Evolutionary conservation across 1,140 invertebrate species (phyloP).

Genomic region (Leptopilina clavipes): DNA sequence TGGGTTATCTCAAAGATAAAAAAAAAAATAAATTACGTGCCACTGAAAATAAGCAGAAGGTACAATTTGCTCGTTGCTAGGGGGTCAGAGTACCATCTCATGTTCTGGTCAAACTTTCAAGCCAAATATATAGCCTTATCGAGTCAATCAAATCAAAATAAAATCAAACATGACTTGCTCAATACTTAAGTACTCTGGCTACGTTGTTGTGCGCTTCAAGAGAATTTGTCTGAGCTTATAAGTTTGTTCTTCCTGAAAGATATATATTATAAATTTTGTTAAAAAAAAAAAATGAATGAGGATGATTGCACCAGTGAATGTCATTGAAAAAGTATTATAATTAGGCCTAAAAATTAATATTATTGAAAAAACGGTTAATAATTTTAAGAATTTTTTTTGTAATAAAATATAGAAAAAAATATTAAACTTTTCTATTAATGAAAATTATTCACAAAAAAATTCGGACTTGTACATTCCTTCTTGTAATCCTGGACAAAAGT

Average conservation of each 20-base stretch:
- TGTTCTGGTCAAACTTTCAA: constrained; percentile 56
- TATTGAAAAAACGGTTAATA: no score
- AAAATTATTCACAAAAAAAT: no score
- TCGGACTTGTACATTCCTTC: no score
- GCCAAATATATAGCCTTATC: constrained; percentile 58
- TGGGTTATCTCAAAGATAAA: not conserved
- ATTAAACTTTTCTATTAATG: no score
- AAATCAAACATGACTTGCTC: constrained; percentile 45
- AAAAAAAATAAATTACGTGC: not conserved
- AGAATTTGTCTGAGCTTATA: not conserved
- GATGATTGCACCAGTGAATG: not conserved
- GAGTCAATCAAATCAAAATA: constrained; percentile 37
- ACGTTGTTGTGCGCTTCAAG: not conserved
- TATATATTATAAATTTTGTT: no score
- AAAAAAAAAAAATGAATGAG: no score
- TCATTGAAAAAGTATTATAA: no score
- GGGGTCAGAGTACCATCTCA: constrained; percentile 29
- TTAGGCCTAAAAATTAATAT: no score
- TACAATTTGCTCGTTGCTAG: constrained; percentile 2
- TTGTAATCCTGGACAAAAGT: no score
- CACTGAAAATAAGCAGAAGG: constrained; percentile 9
- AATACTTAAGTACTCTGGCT: constrained; percentile 41
- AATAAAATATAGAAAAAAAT: no score
- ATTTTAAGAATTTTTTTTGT: no score
- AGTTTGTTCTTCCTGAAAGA: constrained; percentile 1